Base-by-base conservation (phyloP, 2,888 invertebrate genomes). In the Busseola fusca region DNA sequence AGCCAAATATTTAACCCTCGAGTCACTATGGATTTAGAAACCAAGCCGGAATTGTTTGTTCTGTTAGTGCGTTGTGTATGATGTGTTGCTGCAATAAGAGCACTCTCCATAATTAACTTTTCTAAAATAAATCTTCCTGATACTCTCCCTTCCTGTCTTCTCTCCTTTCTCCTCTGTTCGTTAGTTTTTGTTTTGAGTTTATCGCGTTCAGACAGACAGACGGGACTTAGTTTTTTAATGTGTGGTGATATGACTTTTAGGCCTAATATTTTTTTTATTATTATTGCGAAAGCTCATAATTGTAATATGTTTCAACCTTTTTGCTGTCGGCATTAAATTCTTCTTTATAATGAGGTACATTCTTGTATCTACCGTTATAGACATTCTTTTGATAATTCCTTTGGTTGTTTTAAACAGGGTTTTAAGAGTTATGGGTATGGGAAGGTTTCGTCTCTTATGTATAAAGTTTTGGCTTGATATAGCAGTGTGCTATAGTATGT, bases 311-410 rank as follows among this genome's bases (percentile, higher is more conserved):
- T 48, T 12, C 34, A 34, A 25, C n/a, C 42, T 25, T 58, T 64
- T 42, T 40, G 16, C 50, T 40, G 1, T 3, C 0, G 18, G 18
- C 30, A 40, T 34, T 40, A 40, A 58, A 64, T 63, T 42, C n/a
- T 64, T 40, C 12, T 30, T 40, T 30, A 7, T 72, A 59, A 72
- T 72, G n/a, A 64, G 30, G 42, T 5, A 34, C 40, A 71, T 58
- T 52, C 48, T 57, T 34, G 21, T 40, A 27, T 5, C 16, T 40
- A 30, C 21, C 30, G 45, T 63, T 59, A 64, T 59, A 27, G 30
- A 48, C 6, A 63, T 69, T 40, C 16, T 64, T 69, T 56, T 50
- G n/a, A 67, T 34, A 62, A 42, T 48, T n/a, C 48, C 30, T 48
- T 45, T 10, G 21, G 6, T 34, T 34, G 40, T 59, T 66, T 64